These are phyloP conservation scores for Prionace glauca DNA, from an alignment of 2,797 vertebrate species.

Conservation along the genomic window DNA sequence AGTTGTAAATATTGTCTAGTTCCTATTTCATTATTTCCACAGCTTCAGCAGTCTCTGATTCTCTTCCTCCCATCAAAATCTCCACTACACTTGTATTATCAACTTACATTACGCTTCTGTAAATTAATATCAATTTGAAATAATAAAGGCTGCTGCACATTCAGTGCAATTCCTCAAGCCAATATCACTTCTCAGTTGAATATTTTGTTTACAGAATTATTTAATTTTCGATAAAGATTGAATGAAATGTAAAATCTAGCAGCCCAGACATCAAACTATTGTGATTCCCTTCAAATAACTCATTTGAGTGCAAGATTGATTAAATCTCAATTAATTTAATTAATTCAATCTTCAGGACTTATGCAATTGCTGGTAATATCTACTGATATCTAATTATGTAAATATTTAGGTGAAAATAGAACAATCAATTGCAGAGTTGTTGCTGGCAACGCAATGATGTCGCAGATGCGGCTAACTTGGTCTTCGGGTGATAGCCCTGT, in stretches of 20 bases:
- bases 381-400: neutral
- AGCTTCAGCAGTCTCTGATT: neutral
- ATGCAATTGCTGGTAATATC: neutral
- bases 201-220: neutral
- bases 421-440: constrained; percentile 57
- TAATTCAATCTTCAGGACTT: neutral
- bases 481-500: neutral
- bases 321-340: no score
- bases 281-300: neutral
- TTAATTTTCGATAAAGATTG: neutral
- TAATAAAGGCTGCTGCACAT: neutral
- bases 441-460: constrained; percentile 45
- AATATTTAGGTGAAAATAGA: constrained; percentile 52
- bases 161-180: neutral
- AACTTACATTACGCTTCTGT: neutral
- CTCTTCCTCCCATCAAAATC: neutral
- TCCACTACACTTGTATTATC: neutral
- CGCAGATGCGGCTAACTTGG: constrained; percentile 51
- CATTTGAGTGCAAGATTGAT: neutral
- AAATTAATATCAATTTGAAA: neutral
- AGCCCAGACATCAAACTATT: neutral
- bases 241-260: neutral
- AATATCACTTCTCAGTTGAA: neutral
- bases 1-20: neutral
- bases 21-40: neutral